Percentiles rank a stretch among this genome's conserved stretches.
These are phyloP conservation scores for Brachyalestes nurse DNA, from an alignment of 2,797 vertebrate genomes.

Conservation along the genomic window DNA sequence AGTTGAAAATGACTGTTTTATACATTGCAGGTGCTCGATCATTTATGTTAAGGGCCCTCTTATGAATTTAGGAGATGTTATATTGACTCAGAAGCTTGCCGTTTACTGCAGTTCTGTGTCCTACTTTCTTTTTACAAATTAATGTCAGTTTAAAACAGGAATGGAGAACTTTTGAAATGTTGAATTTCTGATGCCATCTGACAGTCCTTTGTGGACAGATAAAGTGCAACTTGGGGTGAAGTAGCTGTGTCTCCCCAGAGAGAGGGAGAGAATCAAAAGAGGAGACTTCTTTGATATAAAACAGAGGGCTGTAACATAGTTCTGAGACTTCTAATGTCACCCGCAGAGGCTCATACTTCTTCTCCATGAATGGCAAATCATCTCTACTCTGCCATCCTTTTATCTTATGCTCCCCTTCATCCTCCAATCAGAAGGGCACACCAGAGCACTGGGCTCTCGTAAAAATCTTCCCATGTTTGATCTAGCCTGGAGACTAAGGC, in stretches of 20 bases:
- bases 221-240: not conserved
- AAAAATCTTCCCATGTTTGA: conserved; percentile 2
- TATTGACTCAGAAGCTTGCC: too few species aligned
- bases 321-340: not conserved
- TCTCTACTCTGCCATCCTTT: not conserved
- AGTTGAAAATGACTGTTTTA: too few species aligned
- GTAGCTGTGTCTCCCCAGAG: not conserved
- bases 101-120: too few species aligned
- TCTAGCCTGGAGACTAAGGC: not conserved
- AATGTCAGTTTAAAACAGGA: too few species aligned
- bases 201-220: too few species aligned
- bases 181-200: too few species aligned
- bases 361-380: not conserved
- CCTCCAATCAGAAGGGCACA: not conserved
- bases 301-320: not conserved
- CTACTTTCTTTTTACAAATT: too few species aligned
- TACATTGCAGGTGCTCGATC: too few species aligned
- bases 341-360: not conserved
- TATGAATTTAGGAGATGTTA: too few species aligned
- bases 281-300: not conserved
- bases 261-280: not conserved
- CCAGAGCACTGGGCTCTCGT: not conserved
- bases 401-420: not conserved
- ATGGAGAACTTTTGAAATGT: too few species aligned
- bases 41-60: too few species aligned